These are phyloP conservation scores for Ceryle rudis DNA, from an alignment of 2,797 vertebrate species.

Conservation along the genomic window DNA sequence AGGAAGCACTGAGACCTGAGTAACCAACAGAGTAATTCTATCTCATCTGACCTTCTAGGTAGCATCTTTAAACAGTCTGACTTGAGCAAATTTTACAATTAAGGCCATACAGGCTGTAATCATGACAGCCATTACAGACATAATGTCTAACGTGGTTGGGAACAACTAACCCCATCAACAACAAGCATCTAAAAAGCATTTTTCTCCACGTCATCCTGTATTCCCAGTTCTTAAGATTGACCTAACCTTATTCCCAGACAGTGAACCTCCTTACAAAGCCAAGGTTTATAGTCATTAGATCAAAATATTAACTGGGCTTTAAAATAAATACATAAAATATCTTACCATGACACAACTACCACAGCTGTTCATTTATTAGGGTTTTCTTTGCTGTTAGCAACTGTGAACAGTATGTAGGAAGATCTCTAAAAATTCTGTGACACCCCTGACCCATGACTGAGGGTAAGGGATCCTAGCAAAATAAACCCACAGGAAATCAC, in stretches of 20 bases:
- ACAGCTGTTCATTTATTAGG: neutral
- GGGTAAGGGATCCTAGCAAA: neutral
- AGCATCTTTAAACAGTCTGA: neutral
- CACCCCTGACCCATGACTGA: neutral
- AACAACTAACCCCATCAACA: neutral
- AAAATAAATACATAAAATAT: neutral
- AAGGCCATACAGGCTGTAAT: neutral
- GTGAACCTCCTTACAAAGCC: accelerated
- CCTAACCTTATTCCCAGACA: neutral
- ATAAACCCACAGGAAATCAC: neutral
- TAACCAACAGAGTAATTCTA: neutral
- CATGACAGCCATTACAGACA: neutral
- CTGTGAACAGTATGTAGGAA: neutral
- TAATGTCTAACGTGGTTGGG: neutral
- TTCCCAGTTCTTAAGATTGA: neutral
- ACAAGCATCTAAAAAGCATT: neutral
- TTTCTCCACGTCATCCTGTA: neutral
- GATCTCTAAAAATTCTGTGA: neutral
- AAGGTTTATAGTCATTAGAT: neutral
- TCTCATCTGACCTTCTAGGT: neutral
- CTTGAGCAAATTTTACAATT: neutral
- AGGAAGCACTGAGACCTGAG: neutral
- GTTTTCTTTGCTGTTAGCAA: neutral
- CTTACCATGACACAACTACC: neutral
- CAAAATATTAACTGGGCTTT: neutral